Percentiles rank a stretch among this genome's conserved stretches.
Conservation (phyloP, 1,140 invertebrate genomes). For the Magallana gigas region DNA sequence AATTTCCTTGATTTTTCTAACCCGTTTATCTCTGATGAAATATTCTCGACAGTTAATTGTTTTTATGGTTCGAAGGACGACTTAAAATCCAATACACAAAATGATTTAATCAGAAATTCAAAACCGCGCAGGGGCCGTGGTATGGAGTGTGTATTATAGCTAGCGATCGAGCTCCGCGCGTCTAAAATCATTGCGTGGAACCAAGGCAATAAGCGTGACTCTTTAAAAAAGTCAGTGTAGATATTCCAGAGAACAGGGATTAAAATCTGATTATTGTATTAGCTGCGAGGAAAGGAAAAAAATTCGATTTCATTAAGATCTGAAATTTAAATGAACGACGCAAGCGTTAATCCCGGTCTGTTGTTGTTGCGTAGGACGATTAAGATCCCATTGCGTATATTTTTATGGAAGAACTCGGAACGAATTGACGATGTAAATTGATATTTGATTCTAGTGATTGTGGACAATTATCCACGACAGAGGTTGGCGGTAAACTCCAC, state of each 20-base stretch:
- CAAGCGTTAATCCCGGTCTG: neutral
- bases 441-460: constrained; percentile 2
- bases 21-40: neutral
- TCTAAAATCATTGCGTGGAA: neutral
- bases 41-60: neutral
- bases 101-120: constrained; percentile 36
- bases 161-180: too few species aligned
- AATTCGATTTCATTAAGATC: constrained; percentile 5
- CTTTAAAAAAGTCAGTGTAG: neutral
- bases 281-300: constrained; percentile 15
- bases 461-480: neutral
- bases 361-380: too few species aligned
- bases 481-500: constrained; percentile 5
- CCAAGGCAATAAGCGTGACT: neutral
- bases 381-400: neutral
- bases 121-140: constrained; percentile 22
- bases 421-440: constrained; percentile 17
- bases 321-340: constrained; percentile 9
- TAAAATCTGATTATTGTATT: neutral
- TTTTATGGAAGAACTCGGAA: constrained; percentile 31
- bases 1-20: neutral
- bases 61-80: neutral
- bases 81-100: neutral
- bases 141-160: neutral
- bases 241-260: constrained; percentile 13